Percentiles rank a stretch among this genome's conserved stretches.
Conservation (phyloP, 2,113 vertebrate genomes). For the Cyanoderma ruficeps region DNA sequence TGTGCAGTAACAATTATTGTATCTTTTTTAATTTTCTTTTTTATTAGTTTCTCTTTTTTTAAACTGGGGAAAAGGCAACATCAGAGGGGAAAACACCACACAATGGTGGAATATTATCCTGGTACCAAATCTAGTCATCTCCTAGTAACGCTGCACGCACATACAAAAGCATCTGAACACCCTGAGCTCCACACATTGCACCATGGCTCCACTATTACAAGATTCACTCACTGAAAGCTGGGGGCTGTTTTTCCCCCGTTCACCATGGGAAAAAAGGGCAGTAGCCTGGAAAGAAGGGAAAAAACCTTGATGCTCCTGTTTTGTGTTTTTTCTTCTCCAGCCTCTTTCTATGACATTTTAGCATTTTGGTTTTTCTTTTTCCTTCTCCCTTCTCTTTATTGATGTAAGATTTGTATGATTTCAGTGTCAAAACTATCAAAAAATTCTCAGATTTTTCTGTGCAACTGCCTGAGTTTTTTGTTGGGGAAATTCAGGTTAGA, state of each 20-base stretch:
- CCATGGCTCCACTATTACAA: neutral
- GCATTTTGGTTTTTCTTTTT: neutral
- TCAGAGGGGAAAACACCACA: slow-evolving; percentile 71
- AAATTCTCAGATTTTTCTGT: neutral
- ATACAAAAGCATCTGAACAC: neutral
- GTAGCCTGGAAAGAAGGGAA: neutral
- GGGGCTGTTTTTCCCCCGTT: neutral
- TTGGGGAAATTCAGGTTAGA: neutral
- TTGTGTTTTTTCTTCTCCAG: neutral
- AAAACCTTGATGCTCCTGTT: neutral
- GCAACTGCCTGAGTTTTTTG: neutral
- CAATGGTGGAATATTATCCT: slow-evolving; percentile 67
- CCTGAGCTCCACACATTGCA: neutral
- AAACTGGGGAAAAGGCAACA: slow-evolving; percentile 74
- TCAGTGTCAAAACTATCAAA: neutral
- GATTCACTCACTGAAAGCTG: neutral
- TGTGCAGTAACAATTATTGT: slow-evolving; percentile 87
- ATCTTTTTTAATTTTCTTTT: slow-evolving; percentile 86
- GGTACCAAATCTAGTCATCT: slow-evolving; percentile 50
- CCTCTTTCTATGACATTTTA: neutral
- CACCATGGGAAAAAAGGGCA: neutral
- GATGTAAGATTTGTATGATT: neutral
- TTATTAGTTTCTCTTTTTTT: slow-evolving; percentile 76
- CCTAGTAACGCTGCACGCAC: neutral
- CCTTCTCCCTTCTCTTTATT: neutral